phyloP scores from a whole-genome alignment of 2,113 vertebrate species.

The Pelodiscus sinensis region DNA sequence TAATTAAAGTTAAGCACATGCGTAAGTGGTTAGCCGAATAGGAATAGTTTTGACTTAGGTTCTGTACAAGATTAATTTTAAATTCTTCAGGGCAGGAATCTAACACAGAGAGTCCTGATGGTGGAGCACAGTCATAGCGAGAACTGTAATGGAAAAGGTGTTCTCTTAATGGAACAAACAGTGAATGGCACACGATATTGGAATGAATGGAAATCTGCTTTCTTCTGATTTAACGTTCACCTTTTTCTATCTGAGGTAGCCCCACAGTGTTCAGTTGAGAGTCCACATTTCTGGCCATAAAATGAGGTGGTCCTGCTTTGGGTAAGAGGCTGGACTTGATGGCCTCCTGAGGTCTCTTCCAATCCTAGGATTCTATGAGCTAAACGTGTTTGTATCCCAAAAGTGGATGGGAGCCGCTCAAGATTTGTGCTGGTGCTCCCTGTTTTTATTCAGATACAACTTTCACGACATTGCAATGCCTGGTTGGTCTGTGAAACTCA shows the following conservation, averaged over 20 bases:
- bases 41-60: not conserved
- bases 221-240: not conserved
- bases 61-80: too few relatives aligned
- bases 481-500: not conserved
- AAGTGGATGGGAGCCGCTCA: not conserved
- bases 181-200: not conserved
- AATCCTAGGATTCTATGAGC: too few relatives aligned
- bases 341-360: too few relatives aligned
- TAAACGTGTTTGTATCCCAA: not conserved
- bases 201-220: not conserved
- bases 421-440: not conserved
- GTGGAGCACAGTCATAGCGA: not conserved
- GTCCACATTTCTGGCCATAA: not conserved
- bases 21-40: not conserved
- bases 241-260: not conserved
- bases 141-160: not conserved
- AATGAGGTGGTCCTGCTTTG: not conserved
- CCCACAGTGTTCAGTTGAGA: not conserved
- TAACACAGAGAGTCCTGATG: not conserved
- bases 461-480: not conserved
- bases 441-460: not conserved
- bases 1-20: not conserved
- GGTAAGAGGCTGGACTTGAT: too few relatives aligned
- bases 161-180: not conserved
- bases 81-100: too few relatives aligned